Base-by-base conservation (phyloP, 2,113 vertebrate species). In the Saiga tatarica region DNA sequence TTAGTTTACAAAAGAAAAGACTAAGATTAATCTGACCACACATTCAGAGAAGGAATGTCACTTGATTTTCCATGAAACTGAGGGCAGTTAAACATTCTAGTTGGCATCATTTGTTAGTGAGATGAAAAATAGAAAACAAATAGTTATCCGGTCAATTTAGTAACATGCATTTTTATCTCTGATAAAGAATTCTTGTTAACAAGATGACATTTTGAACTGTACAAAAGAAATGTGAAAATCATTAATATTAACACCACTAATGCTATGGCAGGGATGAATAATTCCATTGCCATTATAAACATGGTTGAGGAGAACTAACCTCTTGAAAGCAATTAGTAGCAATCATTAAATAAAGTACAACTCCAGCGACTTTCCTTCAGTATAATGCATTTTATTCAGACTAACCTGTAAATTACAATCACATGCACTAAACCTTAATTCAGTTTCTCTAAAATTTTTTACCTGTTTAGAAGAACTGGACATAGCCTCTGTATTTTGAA, bases 281-380 rank as follows among this genome's bases (percentile, higher is more conserved):
- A 95, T 57, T 42, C 82, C 59, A 94, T 3, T 97, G n/a, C 62
- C 76, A 87, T 53, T 86, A 84, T 92, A 78, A 98, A 97, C 78
- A 2, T 3, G 88, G 67, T 94, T 91, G 90, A 88, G 9, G 36
- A 91, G 33, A 97, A 39, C 87, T 83, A 98, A 94, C 74, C 79
- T 14, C 30, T 87, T 85, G 50, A 97, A 98, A 98, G 90, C 25
- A 97, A 97, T 60, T 82, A 91, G 17, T 87, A 96, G 92, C 64
- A 86, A 94, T 98, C 93, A 96, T 50, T 92, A 96, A 23, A 25
- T 93, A 92, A 98, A 95, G 45, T 90, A 82, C 52, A 98, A 97
- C 82, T 87, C 45, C 91, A 97, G 97, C 94, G 97, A 96, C 60
- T 97, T 97, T 97, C 30, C 25, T 96, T 95, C 11, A 85, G 42